Base-by-base conservation (phyloP, 2,113 vertebrate species). In the Rhombomys opimus region DNA sequence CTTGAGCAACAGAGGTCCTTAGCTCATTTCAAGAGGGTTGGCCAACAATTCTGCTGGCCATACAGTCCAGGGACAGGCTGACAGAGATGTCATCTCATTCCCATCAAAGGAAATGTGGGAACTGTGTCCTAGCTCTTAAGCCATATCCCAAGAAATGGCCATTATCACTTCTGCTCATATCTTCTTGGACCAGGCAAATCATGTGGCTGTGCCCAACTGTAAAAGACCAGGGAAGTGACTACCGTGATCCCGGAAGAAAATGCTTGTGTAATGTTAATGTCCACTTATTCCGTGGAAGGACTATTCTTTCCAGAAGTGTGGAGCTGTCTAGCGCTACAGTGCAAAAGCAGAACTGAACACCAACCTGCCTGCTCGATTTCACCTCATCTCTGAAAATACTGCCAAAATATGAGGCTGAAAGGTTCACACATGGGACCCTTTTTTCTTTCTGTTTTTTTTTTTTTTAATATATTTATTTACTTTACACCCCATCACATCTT, bases 161-260 rank as follows among this genome's bases (percentile, higher is more conserved):
- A 27, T 13, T 13, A 59, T 57, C 52, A 88, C n/a, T 32, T 68
- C 75, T 81, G 6, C 20, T 67, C 80, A 38, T 22, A 8, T 22
- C 75, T 93, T 90, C 77, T 57, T 90, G 63, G 61, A 85, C 63
- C 73, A 89, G 46, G 57, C 30, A 92, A 95, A 92, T 46, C 90
- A 80, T 12, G 46, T 41, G 75, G 23, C 50, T 76, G 90, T 0
- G 4, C 27, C 7, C 20, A 65, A 50, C 50, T 90, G 75, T 25
- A 52, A 63, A 93, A 80, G 35, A 65, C 38, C 78, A 63, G 46
- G 46, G 78, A 93, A 84, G 30, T 57, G 18, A 38, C 75, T 65
- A 65, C 63, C 41, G 22, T 5, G 25, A 76, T 59, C 61, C 61
- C 50, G 11, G 52, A 91, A 8, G 59, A 52, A 59, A 96, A 61